Evolutionary conservation across 2,888 invertebrate species (phyloP).

Genomic region (Lasiommata megera): DNA sequence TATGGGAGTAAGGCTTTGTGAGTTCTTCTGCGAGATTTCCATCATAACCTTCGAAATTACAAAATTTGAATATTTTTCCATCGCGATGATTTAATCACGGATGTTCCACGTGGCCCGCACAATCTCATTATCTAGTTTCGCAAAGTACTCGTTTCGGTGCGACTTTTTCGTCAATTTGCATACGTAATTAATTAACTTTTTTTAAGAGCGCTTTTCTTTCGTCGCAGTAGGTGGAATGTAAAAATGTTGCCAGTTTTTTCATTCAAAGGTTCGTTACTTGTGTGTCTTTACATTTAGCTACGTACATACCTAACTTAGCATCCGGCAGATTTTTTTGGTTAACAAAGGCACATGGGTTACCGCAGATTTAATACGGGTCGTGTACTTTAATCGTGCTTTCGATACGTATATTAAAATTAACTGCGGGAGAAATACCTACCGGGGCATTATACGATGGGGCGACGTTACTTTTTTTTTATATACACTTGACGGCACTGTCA

Average conservation of each 20-base stretch:
- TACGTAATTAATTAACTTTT: slow-evolving; percentile 78
- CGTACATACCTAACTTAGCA: no score
- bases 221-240: slow-evolving; percentile 54
- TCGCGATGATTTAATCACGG: slow-evolving; percentile 66
- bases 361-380: no score
- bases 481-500: no score
- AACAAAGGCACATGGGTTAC: no score
- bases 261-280: slow-evolving; percentile 30
- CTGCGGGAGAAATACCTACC: no score
- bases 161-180: slow-evolving; percentile 76
- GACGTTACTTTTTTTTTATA: no score
- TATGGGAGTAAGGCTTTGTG: neutral
- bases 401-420: no score
- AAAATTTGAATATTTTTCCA: slow-evolving; percentile 47
- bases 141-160: slow-evolving; percentile 43
- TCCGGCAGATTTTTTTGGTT: no score
- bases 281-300: neutral
- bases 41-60: slow-evolving; percentile 22
- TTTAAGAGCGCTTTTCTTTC: slow-evolving; percentile 50
- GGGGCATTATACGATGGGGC: no score
- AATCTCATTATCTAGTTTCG: slow-evolving; percentile 72
- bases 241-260: slow-evolving; percentile 39
- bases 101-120: slow-evolving; percentile 57
- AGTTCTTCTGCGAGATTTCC: slow-evolving; percentile 8
- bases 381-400: no score